Conservation (phyloP, 2,797 vertebrate genomes). For the Poeciliopsis gracilis region DNA sequence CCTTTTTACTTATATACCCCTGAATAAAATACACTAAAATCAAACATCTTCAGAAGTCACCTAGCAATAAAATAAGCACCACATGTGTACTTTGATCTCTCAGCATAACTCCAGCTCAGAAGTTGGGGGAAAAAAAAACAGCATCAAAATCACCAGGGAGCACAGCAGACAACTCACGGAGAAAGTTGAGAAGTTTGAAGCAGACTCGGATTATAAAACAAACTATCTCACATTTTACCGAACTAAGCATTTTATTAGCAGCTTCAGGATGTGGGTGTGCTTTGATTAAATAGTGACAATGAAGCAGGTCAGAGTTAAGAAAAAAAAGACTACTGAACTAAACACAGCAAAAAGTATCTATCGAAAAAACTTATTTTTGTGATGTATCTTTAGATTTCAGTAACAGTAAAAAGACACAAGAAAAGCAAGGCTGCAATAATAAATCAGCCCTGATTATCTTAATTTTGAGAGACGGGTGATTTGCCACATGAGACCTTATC, state of each 20-base stretch:
- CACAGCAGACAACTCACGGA: not conserved
- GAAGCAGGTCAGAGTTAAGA: not conserved
- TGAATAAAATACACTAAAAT: not conserved
- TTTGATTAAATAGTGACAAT: not conserved
- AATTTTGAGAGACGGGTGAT: too few relatives aligned
- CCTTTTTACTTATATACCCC: not conserved
- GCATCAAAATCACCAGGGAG: not conserved
- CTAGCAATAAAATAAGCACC: not conserved
- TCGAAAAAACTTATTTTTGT: not conserved
- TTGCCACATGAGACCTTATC: too few relatives aligned
- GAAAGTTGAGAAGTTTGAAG: not conserved
- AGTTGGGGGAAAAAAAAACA: not conserved
- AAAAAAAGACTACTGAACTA: not conserved
- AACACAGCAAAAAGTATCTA: not conserved
- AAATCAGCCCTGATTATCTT: too few relatives aligned
- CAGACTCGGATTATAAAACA: not conserved
- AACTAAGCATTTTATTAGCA: not conserved
- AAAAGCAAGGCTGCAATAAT: too few relatives aligned
- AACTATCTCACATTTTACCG: not conserved
- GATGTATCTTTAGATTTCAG: not conserved
- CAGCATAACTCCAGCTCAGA: not conserved
- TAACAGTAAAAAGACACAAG: not conserved
- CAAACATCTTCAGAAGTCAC: not conserved
- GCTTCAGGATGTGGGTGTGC: not conserved
- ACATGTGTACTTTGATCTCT: not conserved